A percentile compares a stretch with the other conserved stretches of the same genome.
phyloP scores from a whole-genome alignment of 2,888 invertebrate genomes.

The Ametastegia equiseti region DNA sequence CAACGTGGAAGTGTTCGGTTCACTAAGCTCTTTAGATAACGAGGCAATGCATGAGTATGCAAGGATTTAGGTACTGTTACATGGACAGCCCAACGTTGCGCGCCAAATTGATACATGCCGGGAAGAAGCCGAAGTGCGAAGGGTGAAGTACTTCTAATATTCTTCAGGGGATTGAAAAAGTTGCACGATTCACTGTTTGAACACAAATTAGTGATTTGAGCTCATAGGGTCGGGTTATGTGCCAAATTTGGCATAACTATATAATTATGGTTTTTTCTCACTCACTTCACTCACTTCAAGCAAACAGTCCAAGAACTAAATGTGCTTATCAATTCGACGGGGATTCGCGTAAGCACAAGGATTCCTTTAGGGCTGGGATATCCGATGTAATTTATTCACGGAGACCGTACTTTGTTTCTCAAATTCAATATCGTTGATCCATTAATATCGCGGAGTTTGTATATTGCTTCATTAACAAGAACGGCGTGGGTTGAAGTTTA shows the following conservation, averaged over 20 bases:
- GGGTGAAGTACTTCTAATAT: constrained; percentile 58
- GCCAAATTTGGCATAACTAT: too few species aligned
- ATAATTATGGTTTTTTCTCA: not conserved
- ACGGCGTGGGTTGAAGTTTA: too few species aligned
- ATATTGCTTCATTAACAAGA: too few species aligned
- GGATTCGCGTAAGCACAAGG: constrained; percentile 3
- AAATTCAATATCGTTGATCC: not conserved
- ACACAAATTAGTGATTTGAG: constrained; percentile 68
- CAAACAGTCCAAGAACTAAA: constrained; percentile 10
- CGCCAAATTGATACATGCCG: too few species aligned
- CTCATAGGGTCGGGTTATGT: too few species aligned
- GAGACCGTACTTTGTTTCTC: not conserved
- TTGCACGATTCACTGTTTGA: constrained; percentile 70
- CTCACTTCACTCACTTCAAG: too few species aligned
- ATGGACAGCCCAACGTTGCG: too few species aligned
- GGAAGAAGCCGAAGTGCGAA: not conserved
- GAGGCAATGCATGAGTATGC: constrained; percentile 7
- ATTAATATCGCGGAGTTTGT: too few species aligned
- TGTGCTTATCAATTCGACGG: constrained; percentile 13
- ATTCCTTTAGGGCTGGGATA: not conserved
- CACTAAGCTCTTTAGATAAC: constrained; percentile 23
- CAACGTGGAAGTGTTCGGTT: not conserved
- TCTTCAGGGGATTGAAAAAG: constrained; percentile 72
- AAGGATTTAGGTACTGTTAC: too few species aligned
- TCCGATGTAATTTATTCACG: not conserved